Percentiles rank a stretch among this genome's conserved stretches.
Evolutionary conservation across 2,888 invertebrate genomes (phyloP).

Genomic region (Amblyjoppa fuscipennis): DNA sequence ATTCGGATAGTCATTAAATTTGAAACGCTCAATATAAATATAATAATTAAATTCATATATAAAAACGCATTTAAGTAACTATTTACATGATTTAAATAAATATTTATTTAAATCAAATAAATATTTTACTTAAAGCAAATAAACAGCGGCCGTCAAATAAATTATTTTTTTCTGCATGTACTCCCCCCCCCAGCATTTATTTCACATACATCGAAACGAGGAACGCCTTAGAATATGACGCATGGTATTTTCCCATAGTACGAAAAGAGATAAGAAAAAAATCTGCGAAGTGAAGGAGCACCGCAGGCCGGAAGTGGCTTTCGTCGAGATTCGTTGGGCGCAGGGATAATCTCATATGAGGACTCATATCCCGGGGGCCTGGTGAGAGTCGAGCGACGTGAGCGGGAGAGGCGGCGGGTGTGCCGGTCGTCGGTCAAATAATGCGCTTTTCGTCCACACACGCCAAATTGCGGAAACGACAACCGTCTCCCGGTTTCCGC

Average conservation of each 20-base stretch:
- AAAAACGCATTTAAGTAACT: no score
- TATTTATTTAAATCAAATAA: no score
- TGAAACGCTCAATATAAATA: no score
- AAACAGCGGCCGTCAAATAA: no score
- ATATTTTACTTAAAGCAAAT: no score
- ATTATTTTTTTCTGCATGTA: no score
- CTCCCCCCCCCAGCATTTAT: neutral
- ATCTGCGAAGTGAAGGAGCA: neutral
- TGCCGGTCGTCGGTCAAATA: slow-evolving; percentile 71
- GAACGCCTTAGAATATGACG: neutral
- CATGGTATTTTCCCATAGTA: slow-evolving; percentile 4
- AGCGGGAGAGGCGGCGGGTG: slow-evolving; percentile 9
- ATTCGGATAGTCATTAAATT: no score
- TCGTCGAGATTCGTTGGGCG: slow-evolving; percentile 38
- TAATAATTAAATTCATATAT: no score
- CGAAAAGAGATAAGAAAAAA: slow-evolving; percentile 2
- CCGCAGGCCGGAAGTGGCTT: slow-evolving; percentile 26
- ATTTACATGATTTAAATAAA: no score
- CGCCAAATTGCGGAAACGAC: slow-evolving; percentile 78
- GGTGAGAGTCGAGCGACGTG: slow-evolving; percentile 38
- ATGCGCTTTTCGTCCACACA: slow-evolving; percentile 61
- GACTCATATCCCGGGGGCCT: slow-evolving; percentile 69
- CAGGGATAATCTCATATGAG: slow-evolving; percentile 79
- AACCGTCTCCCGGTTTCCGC: slow-evolving; percentile 50
- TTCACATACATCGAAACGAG: neutral